phyloP scores from a whole-genome alignment of 2,113 vertebrate species.

The Oncorhynchus keta region DNA sequence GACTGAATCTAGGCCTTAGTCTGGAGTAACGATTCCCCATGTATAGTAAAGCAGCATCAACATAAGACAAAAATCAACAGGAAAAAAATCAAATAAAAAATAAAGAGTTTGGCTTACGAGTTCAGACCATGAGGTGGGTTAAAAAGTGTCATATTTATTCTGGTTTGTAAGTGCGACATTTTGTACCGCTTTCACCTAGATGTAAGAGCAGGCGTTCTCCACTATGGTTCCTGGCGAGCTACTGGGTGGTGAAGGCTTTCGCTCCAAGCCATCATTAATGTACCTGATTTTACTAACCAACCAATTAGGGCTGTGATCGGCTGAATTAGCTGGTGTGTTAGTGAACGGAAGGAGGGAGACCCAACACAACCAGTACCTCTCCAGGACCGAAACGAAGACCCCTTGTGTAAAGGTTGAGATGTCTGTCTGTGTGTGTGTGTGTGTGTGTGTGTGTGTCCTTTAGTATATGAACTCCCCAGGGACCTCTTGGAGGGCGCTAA shows the following conservation, averaged over 20 bases:
- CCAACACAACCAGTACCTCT: no score
- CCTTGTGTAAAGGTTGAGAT: conserved; percentile 8
- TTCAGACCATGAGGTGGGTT: conserved; percentile 20
- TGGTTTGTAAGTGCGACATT: neutral
- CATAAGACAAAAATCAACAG: neutral
- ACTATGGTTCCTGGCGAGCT: no score
- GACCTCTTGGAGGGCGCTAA: conserved; percentile 81
- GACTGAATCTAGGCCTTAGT: no score
- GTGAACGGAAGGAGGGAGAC: neutral
- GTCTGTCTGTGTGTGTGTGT: neutral
- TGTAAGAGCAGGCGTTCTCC: no score
- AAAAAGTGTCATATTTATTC: neutral
- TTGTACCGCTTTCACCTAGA: neutral
- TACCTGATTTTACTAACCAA: no score
- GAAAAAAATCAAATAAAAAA: conserved; percentile 1
- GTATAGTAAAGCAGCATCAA: conserved; percentile 44
- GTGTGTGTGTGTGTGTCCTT: conserved; percentile 33
- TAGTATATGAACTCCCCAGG: conserved; percentile 90
- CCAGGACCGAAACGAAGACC: no score
- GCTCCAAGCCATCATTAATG: no score
- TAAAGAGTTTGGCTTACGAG: conserved; percentile 44
- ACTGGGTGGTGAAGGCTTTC: no score
- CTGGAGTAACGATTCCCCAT: conserved; percentile 23
- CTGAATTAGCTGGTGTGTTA: neutral
- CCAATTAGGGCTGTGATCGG: no score